A percentile compares a stretch with the other conserved stretches of the same genome.
Evolutionary conservation across 2,797 vertebrate genomes (phyloP).

Genomic region (Oreochromis mossambicus): DNA sequence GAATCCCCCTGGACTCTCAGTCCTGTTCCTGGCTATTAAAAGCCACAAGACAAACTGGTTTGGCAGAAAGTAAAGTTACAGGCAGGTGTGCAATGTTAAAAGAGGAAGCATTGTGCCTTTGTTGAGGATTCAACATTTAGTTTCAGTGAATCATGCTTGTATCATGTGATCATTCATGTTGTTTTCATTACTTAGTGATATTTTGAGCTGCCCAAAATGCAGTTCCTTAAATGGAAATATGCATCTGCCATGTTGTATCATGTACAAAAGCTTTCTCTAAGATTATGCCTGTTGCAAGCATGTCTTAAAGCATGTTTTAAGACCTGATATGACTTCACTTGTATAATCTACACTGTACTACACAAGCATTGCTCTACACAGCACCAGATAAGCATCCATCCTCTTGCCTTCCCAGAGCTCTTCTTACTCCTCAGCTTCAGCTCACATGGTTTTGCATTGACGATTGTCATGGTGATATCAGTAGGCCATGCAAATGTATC

Average conservation of each 20-base stretch:
- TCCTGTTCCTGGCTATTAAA: background rate
- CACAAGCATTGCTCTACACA: background rate
- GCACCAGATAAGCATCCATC: background rate
- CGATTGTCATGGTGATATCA: background rate
- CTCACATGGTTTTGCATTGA: background rate
- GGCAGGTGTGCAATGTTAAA: background rate
- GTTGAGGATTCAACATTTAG: slow-evolving; percentile 17
- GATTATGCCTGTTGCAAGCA: background rate
- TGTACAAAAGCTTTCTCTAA: background rate
- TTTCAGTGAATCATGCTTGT: slow-evolving; percentile 39
- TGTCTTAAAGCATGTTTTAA: background rate
- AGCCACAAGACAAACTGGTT: slow-evolving; percentile 71
- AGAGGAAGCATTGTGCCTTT: slow-evolving; percentile 12
- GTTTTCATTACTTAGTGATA: background rate
- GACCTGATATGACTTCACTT: background rate
- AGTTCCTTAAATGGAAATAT: background rate
- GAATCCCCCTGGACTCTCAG: background rate
- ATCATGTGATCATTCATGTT: background rate
- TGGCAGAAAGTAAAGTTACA: slow-evolving; percentile 67
- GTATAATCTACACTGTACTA: background rate
- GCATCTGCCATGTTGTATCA: background rate
- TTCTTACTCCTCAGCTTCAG: background rate
- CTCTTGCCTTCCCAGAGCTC: background rate
- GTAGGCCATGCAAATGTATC: background rate
- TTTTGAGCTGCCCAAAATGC: background rate